These are phyloP conservation scores for Sceloporus undulatus DNA, from an alignment of 2,113 vertebrate species.

Conservation along the genomic window DNA sequence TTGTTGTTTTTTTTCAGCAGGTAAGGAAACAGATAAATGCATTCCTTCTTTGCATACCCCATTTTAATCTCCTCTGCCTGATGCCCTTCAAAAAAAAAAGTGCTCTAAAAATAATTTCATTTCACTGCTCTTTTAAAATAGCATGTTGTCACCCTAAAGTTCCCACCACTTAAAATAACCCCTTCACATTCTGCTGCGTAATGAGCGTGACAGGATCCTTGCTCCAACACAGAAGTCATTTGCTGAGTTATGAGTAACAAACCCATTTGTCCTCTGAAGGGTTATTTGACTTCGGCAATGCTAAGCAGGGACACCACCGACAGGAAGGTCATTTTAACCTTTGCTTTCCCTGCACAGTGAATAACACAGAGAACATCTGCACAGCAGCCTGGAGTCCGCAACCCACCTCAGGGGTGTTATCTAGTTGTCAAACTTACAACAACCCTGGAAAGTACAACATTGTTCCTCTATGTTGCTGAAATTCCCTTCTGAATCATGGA, in stretches of 20 bases:
- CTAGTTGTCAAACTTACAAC: not conserved
- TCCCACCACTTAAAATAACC: constrained; percentile 41
- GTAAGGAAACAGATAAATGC: not conserved
- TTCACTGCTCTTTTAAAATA: constrained; percentile 13
- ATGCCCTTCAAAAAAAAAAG: not conserved
- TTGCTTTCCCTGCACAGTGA: not conserved
- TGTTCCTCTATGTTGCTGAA: constrained; percentile 7
- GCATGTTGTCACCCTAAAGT: constrained; percentile 15
- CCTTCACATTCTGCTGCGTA: constrained; percentile 9
- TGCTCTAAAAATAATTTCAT: constrained; percentile 19
- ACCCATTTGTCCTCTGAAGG: constrained; percentile 30
- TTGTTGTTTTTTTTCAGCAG: not conserved
- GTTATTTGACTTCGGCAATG: not conserved
- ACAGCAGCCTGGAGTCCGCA: not conserved
- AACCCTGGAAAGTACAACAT: not conserved
- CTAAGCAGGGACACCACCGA: constrained; percentile 22
- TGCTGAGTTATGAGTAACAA: not conserved
- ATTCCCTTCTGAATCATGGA: too few species aligned
- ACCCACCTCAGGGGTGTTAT: not conserved
- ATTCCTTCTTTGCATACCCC: not conserved
- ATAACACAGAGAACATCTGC: not conserved
- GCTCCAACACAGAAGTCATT: not conserved
- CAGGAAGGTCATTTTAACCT: not conserved
- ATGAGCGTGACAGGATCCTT: constrained; percentile 17
- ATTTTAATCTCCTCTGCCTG: not conserved